Evolutionary conservation across 2,888 invertebrate species (phyloP).

Genomic region (Leucania comma): DNA sequence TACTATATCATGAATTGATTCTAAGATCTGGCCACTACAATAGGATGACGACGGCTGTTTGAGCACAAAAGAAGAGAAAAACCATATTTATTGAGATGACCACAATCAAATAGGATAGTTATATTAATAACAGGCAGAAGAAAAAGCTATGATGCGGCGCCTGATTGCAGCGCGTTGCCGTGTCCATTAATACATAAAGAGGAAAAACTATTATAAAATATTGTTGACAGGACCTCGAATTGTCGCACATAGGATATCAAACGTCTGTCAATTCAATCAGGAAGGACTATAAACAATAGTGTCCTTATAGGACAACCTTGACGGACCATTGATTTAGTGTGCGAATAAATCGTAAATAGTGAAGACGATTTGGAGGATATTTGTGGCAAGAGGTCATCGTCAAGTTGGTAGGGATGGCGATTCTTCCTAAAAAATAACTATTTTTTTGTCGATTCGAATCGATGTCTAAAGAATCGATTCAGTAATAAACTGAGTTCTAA

Average conservation of each 20-base stretch:
- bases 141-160: background rate
- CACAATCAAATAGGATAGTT: background rate
- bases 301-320: conserved; percentile 6
- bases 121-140: background rate
- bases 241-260: background rate
- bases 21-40: no score
- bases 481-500: no score
- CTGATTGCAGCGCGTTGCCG: no score
- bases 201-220: conserved; percentile 5
- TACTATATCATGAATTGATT: no score
- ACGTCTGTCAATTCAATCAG: background rate
- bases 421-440: no score
- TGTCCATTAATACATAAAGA: background rate
- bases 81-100: no score
- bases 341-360: conserved; percentile 6
- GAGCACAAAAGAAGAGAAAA: background rate
- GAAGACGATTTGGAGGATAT: background rate
- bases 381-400: background rate
- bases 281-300: conserved; percentile 21
- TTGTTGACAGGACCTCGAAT: conserved; percentile 2
- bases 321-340: background rate
- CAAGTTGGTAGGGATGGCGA: no score
- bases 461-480: no score
- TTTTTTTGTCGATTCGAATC: no score
- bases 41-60: no score